Evolutionary conservation across 2,113 vertebrate genomes (phyloP).

Genomic region (Poicephalus meyeri): DNA sequence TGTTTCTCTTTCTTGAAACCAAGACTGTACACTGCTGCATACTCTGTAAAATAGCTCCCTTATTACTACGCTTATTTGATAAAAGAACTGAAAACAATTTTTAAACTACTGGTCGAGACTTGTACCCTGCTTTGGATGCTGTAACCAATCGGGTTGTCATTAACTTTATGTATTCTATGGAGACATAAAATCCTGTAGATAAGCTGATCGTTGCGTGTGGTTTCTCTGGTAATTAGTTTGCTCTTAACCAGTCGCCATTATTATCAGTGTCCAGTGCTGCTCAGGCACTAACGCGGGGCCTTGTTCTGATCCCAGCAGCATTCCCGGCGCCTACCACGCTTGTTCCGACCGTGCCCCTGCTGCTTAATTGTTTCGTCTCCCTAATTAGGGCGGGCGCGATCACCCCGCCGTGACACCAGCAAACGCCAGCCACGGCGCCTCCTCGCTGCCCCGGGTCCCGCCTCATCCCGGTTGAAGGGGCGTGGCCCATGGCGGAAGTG

Average conservation of each 20-base stretch:
- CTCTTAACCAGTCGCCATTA: fast-evolving
- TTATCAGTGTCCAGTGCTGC: fast-evolving
- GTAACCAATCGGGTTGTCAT: background rate
- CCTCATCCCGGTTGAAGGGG: background rate
- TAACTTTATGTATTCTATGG: background rate
- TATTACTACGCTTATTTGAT: conserved; percentile 20
- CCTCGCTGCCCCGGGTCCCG: fast-evolving
- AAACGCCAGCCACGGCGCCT: too few relatives aligned
- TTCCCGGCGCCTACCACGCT: fast-evolving
- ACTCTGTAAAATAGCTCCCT: conserved; percentile 53
- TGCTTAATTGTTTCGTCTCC: fast-evolving
- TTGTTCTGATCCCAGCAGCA: too few relatives aligned
- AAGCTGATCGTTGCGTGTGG: background rate
- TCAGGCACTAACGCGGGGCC: fast-evolving
- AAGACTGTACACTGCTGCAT: conserved; percentile 19
- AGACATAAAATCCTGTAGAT: background rate
- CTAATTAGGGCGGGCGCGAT: fast-evolving
- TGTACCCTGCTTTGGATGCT: background rate
- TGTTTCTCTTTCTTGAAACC: conserved; percentile 26
- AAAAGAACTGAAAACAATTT: conserved; percentile 39
- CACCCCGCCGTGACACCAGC: too few relatives aligned
- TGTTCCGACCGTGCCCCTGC: fast-evolving
- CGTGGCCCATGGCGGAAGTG: background rate
- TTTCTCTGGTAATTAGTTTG: background rate
- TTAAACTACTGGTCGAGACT: background rate